Percentiles rank a stretch among this genome's conserved stretches.
phyloP scores from a whole-genome alignment of 2,113 vertebrate species.

The Dasyprocta punctata region DNA sequence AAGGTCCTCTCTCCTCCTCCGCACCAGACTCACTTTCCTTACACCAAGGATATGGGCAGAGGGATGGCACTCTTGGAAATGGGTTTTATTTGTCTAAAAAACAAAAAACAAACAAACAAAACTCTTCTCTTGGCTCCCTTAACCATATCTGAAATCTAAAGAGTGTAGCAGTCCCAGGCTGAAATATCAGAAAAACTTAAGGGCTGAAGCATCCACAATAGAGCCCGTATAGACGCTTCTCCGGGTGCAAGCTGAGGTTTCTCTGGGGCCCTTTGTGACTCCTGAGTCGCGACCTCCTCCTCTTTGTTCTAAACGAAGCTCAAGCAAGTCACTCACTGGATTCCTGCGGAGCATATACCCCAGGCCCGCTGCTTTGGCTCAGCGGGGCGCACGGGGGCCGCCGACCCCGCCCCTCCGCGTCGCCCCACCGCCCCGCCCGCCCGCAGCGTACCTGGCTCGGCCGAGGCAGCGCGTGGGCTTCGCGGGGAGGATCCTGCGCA shows the following conservation, averaged over 20 bases:
- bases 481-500: slow-evolving; percentile 69
- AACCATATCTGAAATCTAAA: not conserved
- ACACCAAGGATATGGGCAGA: not conserved
- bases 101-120: not conserved
- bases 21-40: not conserved
- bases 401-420: not conserved
- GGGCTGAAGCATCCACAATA: not conserved
- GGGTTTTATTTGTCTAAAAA: not conserved
- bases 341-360: not conserved
- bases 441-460: slow-evolving; percentile 70
- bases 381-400: not conserved
- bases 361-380: not conserved
- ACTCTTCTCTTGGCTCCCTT: not conserved
- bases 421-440: not conserved
- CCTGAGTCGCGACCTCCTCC: not conserved
- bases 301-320: not conserved
- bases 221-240: not conserved
- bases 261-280: not conserved
- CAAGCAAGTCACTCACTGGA: not conserved
- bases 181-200: not conserved
- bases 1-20: too few relatives aligned
- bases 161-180: not conserved
- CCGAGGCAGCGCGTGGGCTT: slow-evolving; percentile 39
- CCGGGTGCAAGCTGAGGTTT: accelerated
- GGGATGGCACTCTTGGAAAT: not conserved